Percentiles rank a stretch among this genome's conserved stretches.
phyloP scores from a whole-genome alignment of 2,113 vertebrate species.

The Junco hyemalis region DNA sequence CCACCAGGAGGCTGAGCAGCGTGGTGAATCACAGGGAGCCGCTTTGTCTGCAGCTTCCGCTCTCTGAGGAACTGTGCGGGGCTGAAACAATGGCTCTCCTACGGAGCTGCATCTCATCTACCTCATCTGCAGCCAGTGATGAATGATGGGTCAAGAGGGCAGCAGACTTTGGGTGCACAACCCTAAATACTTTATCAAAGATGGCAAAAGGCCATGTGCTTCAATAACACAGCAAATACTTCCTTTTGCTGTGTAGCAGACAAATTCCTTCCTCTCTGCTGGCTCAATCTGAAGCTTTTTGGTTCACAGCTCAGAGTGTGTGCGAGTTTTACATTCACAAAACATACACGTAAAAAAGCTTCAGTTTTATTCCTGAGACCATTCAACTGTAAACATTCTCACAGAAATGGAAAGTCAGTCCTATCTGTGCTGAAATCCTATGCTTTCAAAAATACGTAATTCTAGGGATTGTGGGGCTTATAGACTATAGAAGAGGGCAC shows the following conservation, averaged over 20 bases:
- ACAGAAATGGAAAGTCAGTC: constrained; percentile 8
- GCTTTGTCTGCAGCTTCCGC: constrained; percentile 71
- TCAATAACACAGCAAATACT: constrained; percentile 73
- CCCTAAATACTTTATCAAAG: constrained; percentile 72
- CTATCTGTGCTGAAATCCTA: background rate
- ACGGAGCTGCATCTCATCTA: constrained; percentile 52
- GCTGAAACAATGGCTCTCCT: constrained; percentile 66
- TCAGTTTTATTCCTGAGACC: background rate
- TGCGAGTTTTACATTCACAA: background rate
- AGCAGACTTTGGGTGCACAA: constrained; percentile 77
- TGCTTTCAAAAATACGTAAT: background rate
- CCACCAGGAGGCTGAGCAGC: constrained; percentile 10
- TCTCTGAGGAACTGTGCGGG: constrained; percentile 36
- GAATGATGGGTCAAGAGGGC: constrained; percentile 76
- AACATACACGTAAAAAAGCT: background rate
- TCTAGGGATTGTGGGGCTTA: background rate
- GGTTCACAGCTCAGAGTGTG: constrained; percentile 10
- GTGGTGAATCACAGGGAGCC: background rate
- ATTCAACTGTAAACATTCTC: constrained; percentile 4
- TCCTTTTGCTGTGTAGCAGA: constrained; percentile 72
- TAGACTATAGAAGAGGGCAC: background rate
- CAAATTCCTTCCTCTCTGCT: constrained; percentile 73
- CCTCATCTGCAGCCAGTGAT: constrained; percentile 60
- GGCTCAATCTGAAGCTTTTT: constrained; percentile 46
- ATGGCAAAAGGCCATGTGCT: constrained; percentile 76